Percentiles rank a stretch among this genome's conserved stretches.
Evolutionary conservation across 2,888 invertebrate species (phyloP).

Genomic region (Plemyria rubiginata): DNA sequence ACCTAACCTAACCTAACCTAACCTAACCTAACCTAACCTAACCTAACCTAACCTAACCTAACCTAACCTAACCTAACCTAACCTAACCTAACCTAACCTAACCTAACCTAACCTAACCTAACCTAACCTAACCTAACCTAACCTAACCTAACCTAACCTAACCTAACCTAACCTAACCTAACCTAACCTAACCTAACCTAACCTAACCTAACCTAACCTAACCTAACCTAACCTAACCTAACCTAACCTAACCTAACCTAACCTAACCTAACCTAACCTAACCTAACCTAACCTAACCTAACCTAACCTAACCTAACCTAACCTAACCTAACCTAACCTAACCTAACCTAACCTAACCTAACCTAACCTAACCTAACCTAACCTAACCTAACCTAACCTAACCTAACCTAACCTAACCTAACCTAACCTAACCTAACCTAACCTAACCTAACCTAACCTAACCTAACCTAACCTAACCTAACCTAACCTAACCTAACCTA

Average conservation of each 20-base stretch:
- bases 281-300: constrained; percentile 31
- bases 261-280: constrained; percentile 16
- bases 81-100: constrained; percentile 16
- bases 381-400: constrained; percentile 24
- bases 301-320: constrained; percentile 36
- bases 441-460: constrained; percentile 31
- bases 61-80: constrained; percentile 16
- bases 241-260: constrained; percentile 16
- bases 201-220: constrained; percentile 16
- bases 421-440: constrained; percentile 26
- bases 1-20: constrained; percentile 16
- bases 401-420: constrained; percentile 29
- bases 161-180: constrained; percentile 16
- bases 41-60: constrained; percentile 16
- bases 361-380: constrained; percentile 23
- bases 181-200: constrained; percentile 16
- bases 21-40: constrained; percentile 16
- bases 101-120: constrained; percentile 16
- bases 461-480: constrained; percentile 31
- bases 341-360: constrained; percentile 24
- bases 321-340: constrained; percentile 21
- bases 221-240: constrained; percentile 16
- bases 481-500: constrained; percentile 30
- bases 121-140: constrained; percentile 16
- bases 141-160: constrained; percentile 16